A percentile compares a stretch with the other conserved stretches of the same genome.
phyloP scores from a whole-genome alignment of 2,888 invertebrate genomes.

The Antheraea assamensis region DNA sequence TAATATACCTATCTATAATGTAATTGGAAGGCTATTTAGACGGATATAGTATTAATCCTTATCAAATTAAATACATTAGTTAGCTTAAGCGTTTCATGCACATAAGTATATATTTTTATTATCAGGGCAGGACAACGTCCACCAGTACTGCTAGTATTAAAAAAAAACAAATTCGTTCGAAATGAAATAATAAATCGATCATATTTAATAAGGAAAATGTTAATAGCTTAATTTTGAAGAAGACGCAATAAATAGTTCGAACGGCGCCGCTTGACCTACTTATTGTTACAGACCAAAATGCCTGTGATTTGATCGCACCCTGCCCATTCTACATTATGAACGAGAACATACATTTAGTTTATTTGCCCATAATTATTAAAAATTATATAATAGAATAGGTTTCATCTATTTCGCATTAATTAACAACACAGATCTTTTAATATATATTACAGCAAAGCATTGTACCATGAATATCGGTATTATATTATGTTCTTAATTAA shows the following conservation, averaged over 20 bases:
- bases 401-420: background rate
- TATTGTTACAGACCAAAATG: conserved; percentile 80
- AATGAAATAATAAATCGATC: conserved; percentile 2
- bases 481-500: background rate
- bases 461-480: background rate
- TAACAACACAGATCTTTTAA: conserved; percentile 28
- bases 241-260: conserved; percentile 78
- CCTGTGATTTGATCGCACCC: conserved; percentile 77
- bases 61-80: no score
- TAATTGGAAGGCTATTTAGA: no score
- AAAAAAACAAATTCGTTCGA: background rate
- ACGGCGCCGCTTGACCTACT: conserved; percentile 79
- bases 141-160: no score
- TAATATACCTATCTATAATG: no score
- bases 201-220: conserved; percentile 35
- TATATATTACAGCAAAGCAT: background rate
- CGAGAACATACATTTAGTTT: conserved; percentile 71
- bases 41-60: no score
- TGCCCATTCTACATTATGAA: conserved; percentile 71
- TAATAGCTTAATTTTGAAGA: conserved; percentile 69
- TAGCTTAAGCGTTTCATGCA: no score
- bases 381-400: no score
- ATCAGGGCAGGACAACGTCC: no score
- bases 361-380: conserved; percentile 51
- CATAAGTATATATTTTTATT: no score